Conservation (phyloP, 2,888 invertebrate genomes). For the Carabus problematicus region DNA sequence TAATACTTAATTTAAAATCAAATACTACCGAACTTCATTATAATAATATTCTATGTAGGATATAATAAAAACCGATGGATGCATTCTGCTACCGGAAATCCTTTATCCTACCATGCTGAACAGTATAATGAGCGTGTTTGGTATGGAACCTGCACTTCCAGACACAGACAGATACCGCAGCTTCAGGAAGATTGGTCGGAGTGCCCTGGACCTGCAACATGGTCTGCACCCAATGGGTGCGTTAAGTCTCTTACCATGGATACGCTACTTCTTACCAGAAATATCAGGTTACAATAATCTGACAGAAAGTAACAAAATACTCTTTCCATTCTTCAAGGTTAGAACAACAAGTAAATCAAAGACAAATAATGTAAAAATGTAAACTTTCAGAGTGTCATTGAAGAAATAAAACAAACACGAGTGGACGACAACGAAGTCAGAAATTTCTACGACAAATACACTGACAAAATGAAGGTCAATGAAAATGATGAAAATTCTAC, state of each 20-base stretch:
- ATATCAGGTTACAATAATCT: slow-evolving; percentile 63
- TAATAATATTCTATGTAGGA: no score
- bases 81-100: slow-evolving; percentile 45
- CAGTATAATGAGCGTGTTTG: slow-evolving; percentile 63
- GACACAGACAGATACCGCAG: slow-evolving; percentile 58
- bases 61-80: slow-evolving; percentile 21
- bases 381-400: slow-evolving; percentile 59
- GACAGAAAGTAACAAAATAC: slow-evolving; percentile 58
- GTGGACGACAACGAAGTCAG: slow-evolving; percentile 59
- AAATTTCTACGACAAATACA: slow-evolving; percentile 70
- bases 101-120: slow-evolving; percentile 64
- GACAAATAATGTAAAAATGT: background rate
- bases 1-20: no score
- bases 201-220: slow-evolving; percentile 63
- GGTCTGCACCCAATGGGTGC: slow-evolving; percentile 66
- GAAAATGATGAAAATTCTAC: slow-evolving; percentile 47
- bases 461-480: slow-evolving; percentile 65
- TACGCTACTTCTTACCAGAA: slow-evolving; percentile 65
- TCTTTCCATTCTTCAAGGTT: slow-evolving; percentile 62
- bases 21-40: no score
- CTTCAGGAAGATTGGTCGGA: slow-evolving; percentile 57
- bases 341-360: background rate
- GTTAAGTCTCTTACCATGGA: slow-evolving; percentile 65
- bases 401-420: slow-evolving; percentile 58
- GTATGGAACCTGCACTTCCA: slow-evolving; percentile 62